Evolutionary conservation across 2,888 invertebrate species (phyloP).

Genomic region (Megastigmus dorsalis): DNA sequence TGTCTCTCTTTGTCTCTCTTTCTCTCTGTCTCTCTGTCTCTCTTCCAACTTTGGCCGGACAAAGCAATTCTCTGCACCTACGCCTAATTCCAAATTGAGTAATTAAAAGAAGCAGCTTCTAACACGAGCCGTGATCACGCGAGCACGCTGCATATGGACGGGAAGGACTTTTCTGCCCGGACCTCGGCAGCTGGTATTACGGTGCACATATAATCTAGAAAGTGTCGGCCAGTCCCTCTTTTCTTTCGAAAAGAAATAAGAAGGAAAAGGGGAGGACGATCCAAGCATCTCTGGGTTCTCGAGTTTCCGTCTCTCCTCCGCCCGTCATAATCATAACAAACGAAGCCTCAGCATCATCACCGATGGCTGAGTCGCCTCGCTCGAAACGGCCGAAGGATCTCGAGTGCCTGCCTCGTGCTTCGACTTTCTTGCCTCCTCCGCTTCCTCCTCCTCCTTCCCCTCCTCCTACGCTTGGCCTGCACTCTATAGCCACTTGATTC

Average conservation of each 20-base stretch:
- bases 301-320: neutral
- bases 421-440: too few relatives aligned
- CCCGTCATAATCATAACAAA: neutral
- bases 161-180: too few relatives aligned
- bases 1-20: neutral
- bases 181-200: too few relatives aligned
- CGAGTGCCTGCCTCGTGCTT: too few relatives aligned
- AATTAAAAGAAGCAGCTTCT: conserved; percentile 18
- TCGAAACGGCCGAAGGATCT: too few relatives aligned
- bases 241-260: too few relatives aligned
- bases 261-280: too few relatives aligned
- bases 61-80: too few relatives aligned
- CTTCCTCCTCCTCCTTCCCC: neutral
- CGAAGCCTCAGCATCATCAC: neutral
- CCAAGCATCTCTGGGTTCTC: neutral
- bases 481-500: neutral
- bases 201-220: too few relatives aligned
- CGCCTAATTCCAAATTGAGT: conserved; percentile 43
- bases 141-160: too few relatives aligned
- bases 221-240: too few relatives aligned
- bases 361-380: neutral
- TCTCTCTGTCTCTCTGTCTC: conserved; percentile 2
- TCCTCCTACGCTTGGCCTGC: conserved; percentile 5
- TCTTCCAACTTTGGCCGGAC: conserved; percentile 34
- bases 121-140: too few relatives aligned